These are phyloP conservation scores for Lepidothrix coronata DNA, from an alignment of 2,113 vertebrate genomes.

Conservation along the genomic window DNA sequence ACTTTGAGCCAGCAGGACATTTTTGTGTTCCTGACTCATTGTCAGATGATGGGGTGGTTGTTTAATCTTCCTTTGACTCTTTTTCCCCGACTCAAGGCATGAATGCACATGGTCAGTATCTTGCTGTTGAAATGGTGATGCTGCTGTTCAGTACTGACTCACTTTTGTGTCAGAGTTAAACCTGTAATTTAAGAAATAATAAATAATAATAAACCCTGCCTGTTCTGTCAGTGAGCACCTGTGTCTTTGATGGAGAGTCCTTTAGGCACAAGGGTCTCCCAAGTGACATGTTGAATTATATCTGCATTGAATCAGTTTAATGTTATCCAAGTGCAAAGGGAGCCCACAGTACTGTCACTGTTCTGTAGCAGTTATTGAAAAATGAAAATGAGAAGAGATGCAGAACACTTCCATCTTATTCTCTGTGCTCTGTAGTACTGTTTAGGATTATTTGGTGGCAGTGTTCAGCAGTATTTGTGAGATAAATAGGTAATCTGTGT, in stretches of 20 bases:
- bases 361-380: not conserved
- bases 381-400: not conserved
- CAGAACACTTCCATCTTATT: not conserved
- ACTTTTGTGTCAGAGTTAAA: not conserved
- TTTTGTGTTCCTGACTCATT: not conserved
- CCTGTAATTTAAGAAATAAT: not conserved
- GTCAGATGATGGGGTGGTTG: not conserved
- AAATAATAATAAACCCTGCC: not conserved
- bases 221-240: not conserved
- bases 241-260: not conserved
- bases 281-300: not conserved
- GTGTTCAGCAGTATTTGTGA: not conserved
- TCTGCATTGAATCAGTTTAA: not conserved
- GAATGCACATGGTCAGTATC: not conserved
- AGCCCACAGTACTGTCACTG: not conserved
- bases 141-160: not conserved
- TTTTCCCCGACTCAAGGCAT: not conserved
- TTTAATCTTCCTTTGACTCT: not conserved
- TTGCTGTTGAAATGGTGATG: not conserved
- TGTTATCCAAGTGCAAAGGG: not conserved
- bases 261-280: not conserved
- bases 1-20: not conserved
- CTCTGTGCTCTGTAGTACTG: not conserved
- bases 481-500: not conserved
- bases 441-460: not conserved